Evolutionary conservation across 2,797 vertebrate genomes (phyloP).

Genomic region (Microchirus variegatus): DNA sequence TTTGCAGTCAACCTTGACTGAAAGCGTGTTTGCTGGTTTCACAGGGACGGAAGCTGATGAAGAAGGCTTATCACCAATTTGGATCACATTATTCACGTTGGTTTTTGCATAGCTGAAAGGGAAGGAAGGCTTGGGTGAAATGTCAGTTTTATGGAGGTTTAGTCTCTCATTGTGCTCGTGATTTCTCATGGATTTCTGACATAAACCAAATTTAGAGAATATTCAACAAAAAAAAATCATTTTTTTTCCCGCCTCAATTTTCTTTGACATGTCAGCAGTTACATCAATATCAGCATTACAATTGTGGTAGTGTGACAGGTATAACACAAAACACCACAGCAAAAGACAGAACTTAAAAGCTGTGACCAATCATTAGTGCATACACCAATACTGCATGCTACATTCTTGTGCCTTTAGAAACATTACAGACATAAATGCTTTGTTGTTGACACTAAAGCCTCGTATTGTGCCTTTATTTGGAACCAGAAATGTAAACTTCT

Average conservation of each 20-base stretch:
- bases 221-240: too few relatives aligned
- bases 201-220: too few relatives aligned
- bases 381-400: not conserved
- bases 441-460: not conserved
- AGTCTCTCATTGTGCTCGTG: too few relatives aligned
- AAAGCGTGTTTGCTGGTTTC: constrained; percentile 1
- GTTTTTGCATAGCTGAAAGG: not conserved
- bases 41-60: not conserved
- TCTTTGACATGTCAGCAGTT: too few relatives aligned
- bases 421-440: not conserved
- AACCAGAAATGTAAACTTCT: not conserved
- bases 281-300: too few relatives aligned
- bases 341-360: too few relatives aligned
- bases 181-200: too few relatives aligned
- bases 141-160: too few relatives aligned
- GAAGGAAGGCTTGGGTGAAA: not conserved
- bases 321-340: too few relatives aligned
- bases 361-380: too few relatives aligned
- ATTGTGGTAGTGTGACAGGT: too few relatives aligned
- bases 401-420: not conserved
- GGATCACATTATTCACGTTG: constrained; percentile 4
- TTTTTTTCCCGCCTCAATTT: too few relatives aligned
- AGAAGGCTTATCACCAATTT: not conserved
- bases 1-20: constrained; percentile 19
- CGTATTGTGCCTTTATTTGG: not conserved